Conservation (phyloP, 1,140 invertebrate species). For the Leptinotarsa undecemlineata region DNA sequence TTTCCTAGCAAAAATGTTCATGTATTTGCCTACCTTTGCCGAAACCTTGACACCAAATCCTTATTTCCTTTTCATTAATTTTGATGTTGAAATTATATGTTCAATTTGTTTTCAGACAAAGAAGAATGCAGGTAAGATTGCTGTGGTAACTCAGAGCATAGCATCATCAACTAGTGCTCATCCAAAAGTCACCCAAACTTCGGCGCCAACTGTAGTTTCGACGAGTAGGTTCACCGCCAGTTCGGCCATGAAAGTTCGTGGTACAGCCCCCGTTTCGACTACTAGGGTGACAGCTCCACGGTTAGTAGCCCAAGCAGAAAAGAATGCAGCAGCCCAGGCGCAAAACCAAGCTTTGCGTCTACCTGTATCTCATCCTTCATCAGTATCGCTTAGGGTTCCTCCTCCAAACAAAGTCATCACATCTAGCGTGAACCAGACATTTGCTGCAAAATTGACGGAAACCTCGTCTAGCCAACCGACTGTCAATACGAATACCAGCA, state of each 20-base stretch:
- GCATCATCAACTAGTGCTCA: slow-evolving; percentile 38
- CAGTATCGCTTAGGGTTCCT: slow-evolving; percentile 50
- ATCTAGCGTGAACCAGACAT: slow-evolving; percentile 13
- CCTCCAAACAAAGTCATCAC: slow-evolving; percentile 1
- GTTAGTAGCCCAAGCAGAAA: slow-evolving; percentile 58
- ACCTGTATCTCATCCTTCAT: slow-evolving; percentile 40
- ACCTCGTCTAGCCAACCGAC: slow-evolving; percentile 22
- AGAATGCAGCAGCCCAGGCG: slow-evolving; percentile 43
- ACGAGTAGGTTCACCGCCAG: slow-evolving; percentile 40
- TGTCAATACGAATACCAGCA: slow-evolving; percentile 11
- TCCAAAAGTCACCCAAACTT: slow-evolving; percentile 33
- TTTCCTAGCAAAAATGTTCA: too few relatives aligned
- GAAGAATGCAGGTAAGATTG: slow-evolving; percentile 49
- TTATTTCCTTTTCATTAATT: too few relatives aligned
- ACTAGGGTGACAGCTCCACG: slow-evolving; percentile 60
- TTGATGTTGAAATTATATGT: too few relatives aligned
- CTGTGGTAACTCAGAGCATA: slow-evolving; percentile 35
- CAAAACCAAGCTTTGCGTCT: slow-evolving; percentile 25
- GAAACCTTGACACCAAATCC: too few relatives aligned
- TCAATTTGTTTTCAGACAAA: slow-evolving; percentile 44
- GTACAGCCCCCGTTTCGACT: slow-evolving; percentile 52
- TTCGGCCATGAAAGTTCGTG: slow-evolving; percentile 52
- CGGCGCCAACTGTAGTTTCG: slow-evolving; percentile 27
- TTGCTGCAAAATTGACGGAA: slow-evolving; percentile 61
- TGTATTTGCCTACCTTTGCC: too few relatives aligned